Conservation (phyloP, 2,113 vertebrate species). For the Pluvianellus socialis region DNA sequence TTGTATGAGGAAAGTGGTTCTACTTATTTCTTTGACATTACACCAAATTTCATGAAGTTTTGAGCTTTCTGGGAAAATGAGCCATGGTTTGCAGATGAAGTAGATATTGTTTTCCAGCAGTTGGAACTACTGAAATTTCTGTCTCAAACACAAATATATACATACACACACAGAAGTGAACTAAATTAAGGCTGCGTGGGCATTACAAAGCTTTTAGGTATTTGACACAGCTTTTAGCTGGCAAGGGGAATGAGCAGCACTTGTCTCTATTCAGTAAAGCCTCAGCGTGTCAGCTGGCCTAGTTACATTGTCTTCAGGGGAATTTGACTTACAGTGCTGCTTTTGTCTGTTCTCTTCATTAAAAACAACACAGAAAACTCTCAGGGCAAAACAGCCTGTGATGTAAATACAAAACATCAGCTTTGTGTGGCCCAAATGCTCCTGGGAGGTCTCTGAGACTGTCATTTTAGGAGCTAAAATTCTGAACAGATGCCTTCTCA, state of each 20-base stretch:
- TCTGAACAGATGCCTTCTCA: background rate
- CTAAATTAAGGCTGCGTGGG: background rate
- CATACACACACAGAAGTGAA: background rate
- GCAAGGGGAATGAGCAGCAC: background rate
- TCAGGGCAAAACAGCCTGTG: background rate
- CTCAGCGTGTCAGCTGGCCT: background rate
- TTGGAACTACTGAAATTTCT: background rate
- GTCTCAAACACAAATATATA: background rate
- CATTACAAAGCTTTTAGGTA: background rate
- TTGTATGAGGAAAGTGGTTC: background rate
- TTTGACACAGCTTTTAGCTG: background rate
- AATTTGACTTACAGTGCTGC: constrained; percentile 26
- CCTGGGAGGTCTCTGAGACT: background rate
- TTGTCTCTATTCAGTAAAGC: background rate
- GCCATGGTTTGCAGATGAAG: background rate
- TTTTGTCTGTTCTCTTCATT: constrained; percentile 47
- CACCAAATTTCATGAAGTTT: background rate
- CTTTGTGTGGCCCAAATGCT: background rate
- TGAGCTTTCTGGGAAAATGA: background rate
- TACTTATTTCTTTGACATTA: background rate
- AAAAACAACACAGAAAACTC: background rate
- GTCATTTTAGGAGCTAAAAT: background rate
- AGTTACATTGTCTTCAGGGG: constrained; percentile 41
- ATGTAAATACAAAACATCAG: background rate
- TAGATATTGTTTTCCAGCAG: background rate